These are phyloP conservation scores for Parazoanthus swiftii DNA, from an alignment of 92 coral and sea anemone species.

Conservation along the genomic window DNA sequence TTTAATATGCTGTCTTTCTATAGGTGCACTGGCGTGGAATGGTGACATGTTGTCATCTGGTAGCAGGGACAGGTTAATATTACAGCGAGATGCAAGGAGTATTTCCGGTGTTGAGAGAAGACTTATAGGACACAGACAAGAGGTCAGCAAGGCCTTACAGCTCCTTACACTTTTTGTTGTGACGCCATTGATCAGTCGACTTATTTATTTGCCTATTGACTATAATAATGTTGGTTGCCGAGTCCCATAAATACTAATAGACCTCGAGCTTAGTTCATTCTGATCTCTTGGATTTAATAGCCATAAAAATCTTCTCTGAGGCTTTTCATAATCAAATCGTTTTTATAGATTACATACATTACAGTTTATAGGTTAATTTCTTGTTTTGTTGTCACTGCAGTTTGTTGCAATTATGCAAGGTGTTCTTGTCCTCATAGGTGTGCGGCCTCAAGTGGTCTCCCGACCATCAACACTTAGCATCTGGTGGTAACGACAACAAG, in stretches of 20 bases:
- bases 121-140: conserved; percentile 96
- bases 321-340: no score
- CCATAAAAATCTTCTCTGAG: no score
- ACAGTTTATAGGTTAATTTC: not conserved
- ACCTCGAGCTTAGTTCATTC: no score
- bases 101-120: conserved; percentile 77
- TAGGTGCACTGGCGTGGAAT: conserved; percentile 99
- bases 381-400: not conserved
- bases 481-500: conserved; percentile 99
- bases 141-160: conserved; percentile 48
- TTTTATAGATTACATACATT: not conserved
- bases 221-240: no score
- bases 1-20: not conserved
- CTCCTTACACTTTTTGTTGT: not conserved
- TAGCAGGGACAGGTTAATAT: conserved; percentile 90
- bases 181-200: no score
- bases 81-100: conserved; percentile 90
- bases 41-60: conserved; percentile 98
- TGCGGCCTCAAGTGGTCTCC: conserved; percentile 99
- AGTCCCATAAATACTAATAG: no score
- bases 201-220: no score
- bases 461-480: conserved; percentile 96
- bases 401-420: not conserved
- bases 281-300: no score
- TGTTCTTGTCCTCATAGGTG: conserved; percentile 54